Evolutionary conservation across 2,888 invertebrate species (phyloP), one percentile per base, ranked within the genome.

Genomic region (Euphydryas editha): DNA sequence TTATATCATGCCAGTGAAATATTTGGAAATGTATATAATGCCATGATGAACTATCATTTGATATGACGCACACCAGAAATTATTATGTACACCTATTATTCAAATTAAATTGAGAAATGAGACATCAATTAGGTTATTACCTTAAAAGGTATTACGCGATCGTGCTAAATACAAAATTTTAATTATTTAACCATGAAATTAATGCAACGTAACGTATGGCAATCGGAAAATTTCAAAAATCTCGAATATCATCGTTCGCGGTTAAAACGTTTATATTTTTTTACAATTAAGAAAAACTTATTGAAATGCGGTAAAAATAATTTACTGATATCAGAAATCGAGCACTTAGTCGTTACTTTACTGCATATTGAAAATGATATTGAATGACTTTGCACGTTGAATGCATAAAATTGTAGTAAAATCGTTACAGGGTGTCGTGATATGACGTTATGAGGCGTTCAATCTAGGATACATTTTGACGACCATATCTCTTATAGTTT

Each of bases 341-440:
- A 54, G 62, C 54, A 64, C 69, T 69, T 67, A 69, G 54, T 75
- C 78, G 75, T 75, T 75, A 79, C 78, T 86, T 88, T 84, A 88
- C 81, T 88, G 86, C 88, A 88, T 83, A 89, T 88, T 84, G 85
- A 81, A 86, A 86, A 86, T 59, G 51, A 58, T 58, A 51, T 58
- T 51, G 49, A 59, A 57, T 62, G 62, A 85, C 83, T 82, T 85
- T 81, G 80, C 82, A 84, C 81, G 79, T 79, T 76, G 76, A 73
- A 71, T 74, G 75, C 74, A 75, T 82, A 77, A 81, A 80, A 73
- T 68, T 64, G 68, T 59, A 65, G 74, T 73, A 63, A 73, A 78
- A 72, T 68, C 63, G 68, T 76, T 74, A 74, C 68, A 70, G 67
- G 68, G 67, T 59, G 67, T 54, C 60, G 47, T 61, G 57, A 71